Base-by-base conservation (phyloP, 2,113 vertebrate species). In the Entelurus aequoreus region DNA sequence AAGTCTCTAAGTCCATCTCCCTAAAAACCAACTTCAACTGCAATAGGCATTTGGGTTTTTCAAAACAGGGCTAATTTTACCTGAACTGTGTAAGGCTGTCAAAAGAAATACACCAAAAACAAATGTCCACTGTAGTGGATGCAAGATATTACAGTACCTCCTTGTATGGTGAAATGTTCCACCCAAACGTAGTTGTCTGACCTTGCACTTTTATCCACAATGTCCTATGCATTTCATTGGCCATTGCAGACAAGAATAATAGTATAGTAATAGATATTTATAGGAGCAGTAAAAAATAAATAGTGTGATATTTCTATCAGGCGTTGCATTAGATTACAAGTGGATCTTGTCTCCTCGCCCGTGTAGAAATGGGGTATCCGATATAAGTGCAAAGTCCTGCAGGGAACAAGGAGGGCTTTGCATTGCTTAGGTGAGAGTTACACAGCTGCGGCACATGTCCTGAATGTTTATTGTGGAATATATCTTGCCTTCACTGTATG, bases 361-460 rank as follows among this genome's bases (percentile, higher is more conserved):
- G 48, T 53, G 55, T 60, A 19, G 44, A 12, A 50, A 57, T 47
- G 60, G 69, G 28, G 71, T 74, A 83, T 76, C 74, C 71, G 6
- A 40, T 53, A 64, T 69, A 75, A 81, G 64, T 65, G 49, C 19
- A 57, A 68, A 47, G 61, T 69, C 56, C 60, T 0, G 5, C 66
- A 68, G 65, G 66, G 12, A 70, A 80, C 74, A 80, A 67, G 40
- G 66, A 59, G 64, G 44, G 65, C 66, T 82, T 80, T 72, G 37
- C 66, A 58, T 68, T 53, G 44, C 57, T 69, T 36, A 69, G 44
- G 64, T 5, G 46, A 71, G 51, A 60, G 15, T 66, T 68, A 35
- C 49, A 60, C 36, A 56, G 42, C 56, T 6, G 37, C 15, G 16
- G 58, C 63, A 69, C 60, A 66, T 71, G 77, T 65, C 50, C 44